phyloP scores from a whole-genome alignment of 2,113 vertebrate species.

The Athene cunicularia region DNA sequence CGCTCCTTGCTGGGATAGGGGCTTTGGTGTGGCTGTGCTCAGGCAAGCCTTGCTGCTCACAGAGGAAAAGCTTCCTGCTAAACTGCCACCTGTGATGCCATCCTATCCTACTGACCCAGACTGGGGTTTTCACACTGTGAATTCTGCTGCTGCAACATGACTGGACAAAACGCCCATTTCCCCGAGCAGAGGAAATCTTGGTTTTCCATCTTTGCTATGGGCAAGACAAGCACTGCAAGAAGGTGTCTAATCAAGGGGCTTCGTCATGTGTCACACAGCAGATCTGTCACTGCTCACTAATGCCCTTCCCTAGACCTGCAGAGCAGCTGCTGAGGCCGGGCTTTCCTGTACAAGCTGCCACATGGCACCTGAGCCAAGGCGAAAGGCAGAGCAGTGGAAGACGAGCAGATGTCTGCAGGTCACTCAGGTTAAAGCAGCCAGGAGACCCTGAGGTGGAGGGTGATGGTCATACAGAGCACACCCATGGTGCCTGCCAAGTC shows the following conservation, averaged over 20 bases:
- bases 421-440: not conserved
- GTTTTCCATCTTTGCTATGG: not conserved
- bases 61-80: not conserved
- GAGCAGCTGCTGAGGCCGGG: accelerated
- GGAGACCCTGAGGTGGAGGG: not conserved
- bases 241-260: not conserved
- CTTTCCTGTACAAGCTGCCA: not conserved
- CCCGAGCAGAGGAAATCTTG: not conserved
- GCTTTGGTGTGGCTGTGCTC: not conserved
- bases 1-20: not conserved
- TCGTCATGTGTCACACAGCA: not conserved
- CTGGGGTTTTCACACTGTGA: not conserved
- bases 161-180: not conserved
- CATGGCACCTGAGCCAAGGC: accelerated
- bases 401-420: not conserved
- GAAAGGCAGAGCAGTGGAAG: not conserved
- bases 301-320: not conserved
- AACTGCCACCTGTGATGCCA: not conserved
- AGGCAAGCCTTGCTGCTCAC: not conserved
- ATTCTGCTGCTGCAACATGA: not conserved
- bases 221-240: not conserved
- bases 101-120: not conserved
- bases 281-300: not conserved
- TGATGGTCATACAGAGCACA: accelerated
- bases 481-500: not conserved